phyloP scores from a whole-genome alignment of 2,888 invertebrate genomes.

The Drosophila helvetica region DNA sequence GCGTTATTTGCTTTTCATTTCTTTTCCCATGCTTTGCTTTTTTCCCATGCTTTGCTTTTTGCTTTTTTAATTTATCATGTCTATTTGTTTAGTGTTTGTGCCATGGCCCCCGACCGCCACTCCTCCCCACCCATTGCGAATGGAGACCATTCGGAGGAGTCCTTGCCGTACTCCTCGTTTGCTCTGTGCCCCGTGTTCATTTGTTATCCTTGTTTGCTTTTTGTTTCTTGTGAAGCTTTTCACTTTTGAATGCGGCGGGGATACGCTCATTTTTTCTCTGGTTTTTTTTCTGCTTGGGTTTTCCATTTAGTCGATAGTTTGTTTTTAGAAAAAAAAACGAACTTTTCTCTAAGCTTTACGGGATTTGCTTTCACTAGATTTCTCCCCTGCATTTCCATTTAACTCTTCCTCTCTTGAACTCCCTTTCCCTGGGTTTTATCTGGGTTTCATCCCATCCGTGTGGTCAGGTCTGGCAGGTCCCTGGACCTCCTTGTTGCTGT shows the following conservation, averaged over 20 bases:
- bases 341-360: conserved; percentile 49
- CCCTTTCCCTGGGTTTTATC: conserved; percentile 16
- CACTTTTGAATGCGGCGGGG: conserved; percentile 43
- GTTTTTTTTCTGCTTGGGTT: conserved; percentile 6
- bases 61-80: conserved; percentile 77
- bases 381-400: conserved; percentile 6
- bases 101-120: conserved; percentile 51
- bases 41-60: conserved; percentile 45
- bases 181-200: conserved; percentile 50
- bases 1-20: conserved; percentile 64
- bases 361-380: conserved; percentile 54
- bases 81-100: conserved; percentile 73
- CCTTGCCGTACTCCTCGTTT: background rate
- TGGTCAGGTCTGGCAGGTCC: conserved; percentile 22
- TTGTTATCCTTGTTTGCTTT: conserved; percentile 70
- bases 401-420: conserved; percentile 11
- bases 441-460: conserved; percentile 18
- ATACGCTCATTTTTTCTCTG: conserved; percentile 16
- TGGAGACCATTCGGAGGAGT: conserved; percentile 15
- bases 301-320: conserved; percentile 68
- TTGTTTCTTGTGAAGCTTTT: conserved; percentile 42
- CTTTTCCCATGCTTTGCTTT: conserved; percentile 10
- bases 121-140: too few relatives aligned
- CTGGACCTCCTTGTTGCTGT: conserved; percentile 16
- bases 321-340: conserved; percentile 39